Conservation (phyloP, 2,888 invertebrate species). For the Pyrrhia umbra region DNA sequence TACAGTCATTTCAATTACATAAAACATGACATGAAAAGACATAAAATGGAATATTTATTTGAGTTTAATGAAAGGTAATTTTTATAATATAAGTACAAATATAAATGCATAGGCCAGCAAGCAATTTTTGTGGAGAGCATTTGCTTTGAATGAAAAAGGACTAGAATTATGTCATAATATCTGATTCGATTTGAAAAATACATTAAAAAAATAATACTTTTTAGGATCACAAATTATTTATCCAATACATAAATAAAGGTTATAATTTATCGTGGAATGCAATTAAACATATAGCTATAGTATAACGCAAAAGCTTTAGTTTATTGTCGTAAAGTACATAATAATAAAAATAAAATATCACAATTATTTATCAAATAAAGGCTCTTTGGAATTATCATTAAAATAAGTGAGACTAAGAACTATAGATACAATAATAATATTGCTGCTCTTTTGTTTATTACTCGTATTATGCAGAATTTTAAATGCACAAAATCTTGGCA, state of each 20-base stretch:
- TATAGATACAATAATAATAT: slow-evolving; percentile 40
- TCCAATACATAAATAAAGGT: slow-evolving; percentile 26
- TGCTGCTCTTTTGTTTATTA: slow-evolving; percentile 26
- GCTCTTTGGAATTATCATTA: slow-evolving; percentile 73
- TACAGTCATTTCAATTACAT: slow-evolving; percentile 49
- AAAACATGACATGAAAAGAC: no score
- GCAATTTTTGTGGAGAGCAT: slow-evolving; percentile 38
- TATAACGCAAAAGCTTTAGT: slow-evolving; percentile 49
- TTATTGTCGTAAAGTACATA: slow-evolving; percentile 62
- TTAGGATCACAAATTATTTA: slow-evolving; percentile 10
- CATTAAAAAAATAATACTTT: slow-evolving; percentile 35
- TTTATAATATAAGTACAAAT: slow-evolving; percentile 39
- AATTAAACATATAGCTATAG: slow-evolving; percentile 21
- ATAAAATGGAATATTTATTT: slow-evolving; percentile 41
- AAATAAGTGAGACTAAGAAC: slow-evolving; percentile 38
- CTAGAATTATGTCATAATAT: slow-evolving; percentile 51
- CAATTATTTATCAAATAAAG: slow-evolving; percentile 72
- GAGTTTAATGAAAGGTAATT: slow-evolving; percentile 26
- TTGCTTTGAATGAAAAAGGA: slow-evolving; percentile 40
- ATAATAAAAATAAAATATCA: slow-evolving; percentile 74
- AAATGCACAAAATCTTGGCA: slow-evolving; percentile 16
- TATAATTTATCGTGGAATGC: slow-evolving; percentile 39
- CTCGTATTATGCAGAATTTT: slow-evolving; percentile 1
- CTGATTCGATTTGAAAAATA: slow-evolving; percentile 21
- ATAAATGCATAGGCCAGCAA: slow-evolving; percentile 58